Evolutionary conservation across 2,797 vertebrate genomes (phyloP).

Genomic region (Coreius guichenoti): DNA sequence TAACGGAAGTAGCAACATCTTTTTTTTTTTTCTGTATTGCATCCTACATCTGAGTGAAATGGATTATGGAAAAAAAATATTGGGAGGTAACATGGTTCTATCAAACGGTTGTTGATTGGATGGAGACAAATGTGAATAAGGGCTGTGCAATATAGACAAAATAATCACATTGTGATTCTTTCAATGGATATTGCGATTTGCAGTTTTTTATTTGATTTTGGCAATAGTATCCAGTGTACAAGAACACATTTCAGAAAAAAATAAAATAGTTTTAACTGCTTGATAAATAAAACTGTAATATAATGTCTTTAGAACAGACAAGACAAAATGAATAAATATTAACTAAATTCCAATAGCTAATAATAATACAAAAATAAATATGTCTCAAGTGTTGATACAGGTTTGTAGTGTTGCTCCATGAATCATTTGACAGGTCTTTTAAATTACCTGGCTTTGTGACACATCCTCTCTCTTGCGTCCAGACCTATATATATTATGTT

Average conservation of each 20-base stretch:
- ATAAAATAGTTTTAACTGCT: not conserved
- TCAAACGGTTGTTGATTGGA: not conserved
- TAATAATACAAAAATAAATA: not conserved
- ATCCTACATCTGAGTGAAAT: not conserved
- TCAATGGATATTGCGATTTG: not conserved
- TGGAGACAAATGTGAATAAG: not conserved
- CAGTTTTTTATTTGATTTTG: not conserved
- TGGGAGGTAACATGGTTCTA: not conserved
- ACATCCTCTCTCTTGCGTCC: too few relatives aligned
- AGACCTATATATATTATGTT: too few relatives aligned
- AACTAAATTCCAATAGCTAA: not conserved
- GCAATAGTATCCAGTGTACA: not conserved
- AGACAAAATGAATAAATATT: not conserved
- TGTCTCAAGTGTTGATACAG: not conserved
- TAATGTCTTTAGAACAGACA: not conserved
- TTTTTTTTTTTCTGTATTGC: not conserved
- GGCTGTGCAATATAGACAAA: not conserved
- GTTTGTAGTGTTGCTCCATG: too few relatives aligned
- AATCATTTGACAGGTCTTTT: too few relatives aligned
- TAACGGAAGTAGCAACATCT: not conserved
- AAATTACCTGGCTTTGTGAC: too few relatives aligned
- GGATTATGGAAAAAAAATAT: not conserved
- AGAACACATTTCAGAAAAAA: not conserved
- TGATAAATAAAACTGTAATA: not conserved
- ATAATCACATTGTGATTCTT: not conserved